These are phyloP conservation scores for Triplophysa siluroides DNA, from an alignment of 2,113 vertebrate species.

Conservation along the genomic window DNA sequence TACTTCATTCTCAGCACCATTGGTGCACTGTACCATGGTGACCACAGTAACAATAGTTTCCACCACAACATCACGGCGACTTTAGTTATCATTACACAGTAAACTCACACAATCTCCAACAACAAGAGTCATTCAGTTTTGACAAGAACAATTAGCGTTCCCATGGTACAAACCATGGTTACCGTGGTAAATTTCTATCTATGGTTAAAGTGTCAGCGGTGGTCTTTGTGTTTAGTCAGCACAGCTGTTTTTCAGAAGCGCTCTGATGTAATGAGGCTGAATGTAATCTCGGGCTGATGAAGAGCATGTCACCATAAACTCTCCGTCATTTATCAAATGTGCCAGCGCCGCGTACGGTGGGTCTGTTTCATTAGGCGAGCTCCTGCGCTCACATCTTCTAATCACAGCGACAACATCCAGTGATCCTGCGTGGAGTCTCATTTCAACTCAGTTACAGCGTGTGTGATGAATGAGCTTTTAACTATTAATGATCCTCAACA, in stretches of 20 bases:
- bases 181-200: too few relatives aligned
- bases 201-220: too few relatives aligned
- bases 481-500: slow-evolving; percentile 36
- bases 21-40: too few relatives aligned
- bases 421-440: slow-evolving; percentile 20
- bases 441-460: slow-evolving; percentile 18
- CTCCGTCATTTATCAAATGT: slow-evolving; percentile 41
- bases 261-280: slow-evolving; percentile 16
- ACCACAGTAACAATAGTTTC: too few relatives aligned
- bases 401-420: slow-evolving; percentile 13
- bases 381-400: slow-evolving; percentile 21
- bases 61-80: too few relatives aligned
- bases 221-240: not conserved
- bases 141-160: too few relatives aligned
- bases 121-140: too few relatives aligned
- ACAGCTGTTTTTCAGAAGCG: slow-evolving; percentile 4
- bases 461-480: slow-evolving; percentile 29
- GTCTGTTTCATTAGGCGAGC: slow-evolving; percentile 23
- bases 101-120: too few relatives aligned
- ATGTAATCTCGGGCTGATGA: slow-evolving; percentile 26
- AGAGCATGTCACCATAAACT: slow-evolving; percentile 1
- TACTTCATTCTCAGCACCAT: too few relatives aligned
- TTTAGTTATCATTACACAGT: too few relatives aligned
- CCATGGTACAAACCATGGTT: too few relatives aligned
- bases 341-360: slow-evolving; percentile 18